These are phyloP conservation scores for Epizoanthus ramosus DNA, from an alignment of 92 coral and sea anemone species.

Conservation along the genomic window DNA sequence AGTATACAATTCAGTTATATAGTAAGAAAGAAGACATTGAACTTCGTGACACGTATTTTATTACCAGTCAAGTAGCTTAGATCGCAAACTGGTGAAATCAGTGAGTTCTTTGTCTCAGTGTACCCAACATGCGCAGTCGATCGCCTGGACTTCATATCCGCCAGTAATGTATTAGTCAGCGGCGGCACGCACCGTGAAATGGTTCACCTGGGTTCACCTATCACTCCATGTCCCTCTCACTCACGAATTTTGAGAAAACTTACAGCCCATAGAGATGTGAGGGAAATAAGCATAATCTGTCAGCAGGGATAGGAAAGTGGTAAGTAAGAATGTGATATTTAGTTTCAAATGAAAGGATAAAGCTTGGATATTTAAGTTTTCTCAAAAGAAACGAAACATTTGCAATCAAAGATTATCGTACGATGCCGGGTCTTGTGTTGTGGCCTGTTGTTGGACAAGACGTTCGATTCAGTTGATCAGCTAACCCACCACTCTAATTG, in stretches of 20 bases:
- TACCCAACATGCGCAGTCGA: too few species aligned
- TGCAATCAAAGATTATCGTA: constrained; percentile 39
- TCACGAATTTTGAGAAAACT: constrained; percentile 43
- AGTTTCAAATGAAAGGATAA: constrained; percentile 27
- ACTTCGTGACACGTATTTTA: too few species aligned
- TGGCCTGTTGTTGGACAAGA: constrained; percentile 34
- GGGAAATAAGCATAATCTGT: constrained; percentile 31
- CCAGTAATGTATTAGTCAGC: too few species aligned
- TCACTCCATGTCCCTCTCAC: neutral
- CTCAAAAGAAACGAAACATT: constrained; percentile 68
- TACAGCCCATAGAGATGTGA: constrained; percentile 46
- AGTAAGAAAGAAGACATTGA: too few species aligned
- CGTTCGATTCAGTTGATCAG: constrained; percentile 49
- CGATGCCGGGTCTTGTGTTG: constrained; percentile 31
- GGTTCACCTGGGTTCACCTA: neutral
- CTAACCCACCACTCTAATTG: constrained; percentile 86
- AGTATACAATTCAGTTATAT: too few species aligned
- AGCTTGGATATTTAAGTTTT: constrained; percentile 83
- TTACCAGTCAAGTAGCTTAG: too few species aligned
- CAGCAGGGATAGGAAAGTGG: constrained; percentile 13
- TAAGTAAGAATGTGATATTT: constrained; percentile 33
- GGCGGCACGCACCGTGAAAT: neutral
- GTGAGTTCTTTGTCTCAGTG: too few species aligned
- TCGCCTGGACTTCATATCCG: too few species aligned
- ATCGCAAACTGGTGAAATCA: too few species aligned